phyloP scores from a whole-genome alignment of 1,140 invertebrate species.

The Notospermus geniculatus region DNA sequence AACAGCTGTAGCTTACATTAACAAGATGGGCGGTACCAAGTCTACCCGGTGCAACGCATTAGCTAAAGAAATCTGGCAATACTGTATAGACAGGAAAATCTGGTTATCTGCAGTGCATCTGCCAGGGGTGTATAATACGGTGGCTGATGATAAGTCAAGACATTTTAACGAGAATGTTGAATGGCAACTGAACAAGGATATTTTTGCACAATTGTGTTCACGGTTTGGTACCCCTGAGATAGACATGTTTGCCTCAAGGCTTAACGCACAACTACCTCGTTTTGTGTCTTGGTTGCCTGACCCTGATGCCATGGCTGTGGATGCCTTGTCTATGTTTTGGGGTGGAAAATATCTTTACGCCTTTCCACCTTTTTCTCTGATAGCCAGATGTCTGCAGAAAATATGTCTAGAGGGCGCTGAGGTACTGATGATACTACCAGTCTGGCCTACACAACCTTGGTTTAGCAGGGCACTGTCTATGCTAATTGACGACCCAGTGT shows the following conservation, averaged over 20 bases:
- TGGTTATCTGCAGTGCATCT: not conserved
- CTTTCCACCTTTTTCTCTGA: constrained; percentile 22
- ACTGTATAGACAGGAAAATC: not conserved
- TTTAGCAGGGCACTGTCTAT: no score
- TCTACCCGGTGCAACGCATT: not conserved
- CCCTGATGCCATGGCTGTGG: not conserved
- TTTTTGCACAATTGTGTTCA: not conserved
- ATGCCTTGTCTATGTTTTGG: not conserved
- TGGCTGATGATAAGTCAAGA: not conserved
- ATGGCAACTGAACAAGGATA: not conserved
- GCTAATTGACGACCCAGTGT: no score
- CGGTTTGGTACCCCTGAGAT: constrained; percentile 4
- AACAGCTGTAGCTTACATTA: no score
- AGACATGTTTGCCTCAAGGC: not conserved
- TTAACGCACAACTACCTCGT: not conserved
- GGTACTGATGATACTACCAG: no score
- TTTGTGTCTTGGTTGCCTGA: constrained; percentile 1
- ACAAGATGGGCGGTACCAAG: not conserved
- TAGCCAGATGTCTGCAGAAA: constrained; percentile 9
- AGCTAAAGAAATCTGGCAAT: not conserved
- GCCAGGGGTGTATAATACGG: not conserved
- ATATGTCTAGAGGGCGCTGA: no score
- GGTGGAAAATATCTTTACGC: not conserved
- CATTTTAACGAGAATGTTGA: not conserved
- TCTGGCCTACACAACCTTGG: no score